Evolutionary conservation across 2,797 vertebrate species (phyloP).

Genomic region (Pyrocephalus nanus): DNA sequence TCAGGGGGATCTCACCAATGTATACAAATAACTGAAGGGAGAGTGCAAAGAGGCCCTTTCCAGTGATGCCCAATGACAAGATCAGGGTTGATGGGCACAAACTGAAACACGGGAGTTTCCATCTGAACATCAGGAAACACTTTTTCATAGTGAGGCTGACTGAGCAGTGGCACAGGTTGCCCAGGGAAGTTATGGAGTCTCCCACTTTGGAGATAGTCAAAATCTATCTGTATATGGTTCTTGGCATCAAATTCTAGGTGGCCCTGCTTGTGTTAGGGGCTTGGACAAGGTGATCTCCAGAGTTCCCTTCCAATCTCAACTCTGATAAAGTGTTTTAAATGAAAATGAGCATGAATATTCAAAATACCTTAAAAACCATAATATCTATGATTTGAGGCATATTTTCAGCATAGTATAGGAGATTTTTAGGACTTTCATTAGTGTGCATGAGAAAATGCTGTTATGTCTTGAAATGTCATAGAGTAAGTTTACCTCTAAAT

Average conservation of each 20-base stretch:
- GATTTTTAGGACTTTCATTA: slow-evolving; percentile 1
- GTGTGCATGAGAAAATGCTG: neutral
- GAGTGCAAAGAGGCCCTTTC: neutral
- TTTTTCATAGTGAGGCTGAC: neutral
- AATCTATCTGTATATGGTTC: neutral
- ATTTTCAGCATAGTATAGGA: neutral
- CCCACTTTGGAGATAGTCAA: neutral
- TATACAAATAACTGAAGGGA: neutral
- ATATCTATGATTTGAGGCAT: neutral
- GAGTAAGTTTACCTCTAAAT: slow-evolving; percentile 27
- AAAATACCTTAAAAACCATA: neutral
- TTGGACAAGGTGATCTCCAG: neutral
- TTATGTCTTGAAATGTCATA: slow-evolving; percentile 1
- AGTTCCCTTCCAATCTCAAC: neutral
- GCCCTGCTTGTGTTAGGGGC: neutral
- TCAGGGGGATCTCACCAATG: neutral
- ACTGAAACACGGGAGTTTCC: neutral
- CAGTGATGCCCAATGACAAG: neutral
- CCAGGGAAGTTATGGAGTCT: neutral
- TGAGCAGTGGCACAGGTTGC: neutral
- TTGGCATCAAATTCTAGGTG: neutral
- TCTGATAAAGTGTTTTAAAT: neutral
- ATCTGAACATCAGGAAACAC: neutral
- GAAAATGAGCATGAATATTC: neutral
- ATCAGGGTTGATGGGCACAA: neutral